phyloP scores from a whole-genome alignment of 2,888 invertebrate species.

The Ophonus ardosiacus region DNA sequence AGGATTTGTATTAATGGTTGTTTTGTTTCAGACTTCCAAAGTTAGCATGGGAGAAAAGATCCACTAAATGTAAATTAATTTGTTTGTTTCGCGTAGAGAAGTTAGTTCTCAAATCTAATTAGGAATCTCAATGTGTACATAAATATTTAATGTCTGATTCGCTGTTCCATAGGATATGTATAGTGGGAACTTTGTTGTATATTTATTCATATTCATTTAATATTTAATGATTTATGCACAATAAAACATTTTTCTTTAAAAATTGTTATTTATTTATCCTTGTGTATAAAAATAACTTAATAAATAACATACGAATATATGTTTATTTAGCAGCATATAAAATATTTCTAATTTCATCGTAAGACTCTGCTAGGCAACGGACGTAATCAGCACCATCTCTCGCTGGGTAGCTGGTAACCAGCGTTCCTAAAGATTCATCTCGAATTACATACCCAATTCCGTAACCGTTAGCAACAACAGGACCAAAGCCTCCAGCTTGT shows the following conservation, averaged over 20 bases:
- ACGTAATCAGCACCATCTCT: conserved; percentile 85
- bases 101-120: conserved; percentile 29
- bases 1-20: not conserved
- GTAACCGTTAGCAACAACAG: conserved; percentile 92
- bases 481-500: conserved; percentile 94
- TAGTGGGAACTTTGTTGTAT: conserved; percentile 3
- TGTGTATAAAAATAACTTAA: conserved; percentile 29
- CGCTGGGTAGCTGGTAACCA: conserved; percentile 88
- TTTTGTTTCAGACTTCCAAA: conserved; percentile 67
- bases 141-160: not conserved
- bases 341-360: conserved; percentile 80
- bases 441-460: conserved; percentile 96
- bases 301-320: conserved; percentile 9
- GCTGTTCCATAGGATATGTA: conserved; percentile 3
- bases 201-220: conserved; percentile 13
- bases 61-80: conserved; percentile 61
- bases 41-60: conserved; percentile 68
- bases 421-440: conserved; percentile 88
- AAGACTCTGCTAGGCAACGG: conserved; percentile 83
- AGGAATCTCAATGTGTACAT: conserved; percentile 32
- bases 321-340: conserved; percentile 59
- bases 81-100: not conserved
- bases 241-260: conserved; percentile 15
- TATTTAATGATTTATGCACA: conserved; percentile 14
- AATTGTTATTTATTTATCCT: conserved; percentile 35